Evolutionary conservation across 2,797 vertebrate genomes (phyloP).

Genomic region (Cirrhinus molitorella): DNA sequence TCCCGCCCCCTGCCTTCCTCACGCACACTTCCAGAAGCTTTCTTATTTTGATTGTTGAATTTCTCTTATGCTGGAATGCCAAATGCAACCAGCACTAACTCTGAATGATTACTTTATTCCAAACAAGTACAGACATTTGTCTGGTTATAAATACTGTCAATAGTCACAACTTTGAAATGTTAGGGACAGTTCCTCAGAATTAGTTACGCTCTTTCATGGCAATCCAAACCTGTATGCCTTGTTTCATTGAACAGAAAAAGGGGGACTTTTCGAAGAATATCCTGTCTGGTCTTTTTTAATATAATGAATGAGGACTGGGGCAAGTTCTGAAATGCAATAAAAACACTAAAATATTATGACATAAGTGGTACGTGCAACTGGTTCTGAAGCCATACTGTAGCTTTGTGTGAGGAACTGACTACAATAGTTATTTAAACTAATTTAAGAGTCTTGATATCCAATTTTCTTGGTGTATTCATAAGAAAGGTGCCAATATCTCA

Average conservation of each 20-base stretch:
- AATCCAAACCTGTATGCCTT: not conserved
- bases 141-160: slow-evolving; percentile 51
- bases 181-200: not conserved
- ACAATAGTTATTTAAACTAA: not conserved
- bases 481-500: not conserved
- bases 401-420: not conserved
- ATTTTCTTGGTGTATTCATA: not conserved
- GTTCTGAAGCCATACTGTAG: not conserved
- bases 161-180: slow-evolving; percentile 7
- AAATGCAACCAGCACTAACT: slow-evolving; percentile 50
- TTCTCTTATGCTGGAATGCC: slow-evolving; percentile 35
- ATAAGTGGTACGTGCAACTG: not conserved
- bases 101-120: slow-evolving; percentile 60
- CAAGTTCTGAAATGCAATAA: not conserved
- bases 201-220: not conserved
- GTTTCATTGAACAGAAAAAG: not conserved
- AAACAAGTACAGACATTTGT: slow-evolving; percentile 57
- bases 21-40: slow-evolving; percentile 39
- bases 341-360: not conserved
- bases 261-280: not conserved
- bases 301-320: not conserved
- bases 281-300: not conserved
- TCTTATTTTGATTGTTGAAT: slow-evolving; percentile 57
- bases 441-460: not conserved
- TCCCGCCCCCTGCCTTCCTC: slow-evolving; percentile 49